A percentile compares a stretch with the other conserved stretches of the same genome.
phyloP scores from a whole-genome alignment of 2,888 invertebrate genomes.

The Ditylenchus weischeri region DNA sequence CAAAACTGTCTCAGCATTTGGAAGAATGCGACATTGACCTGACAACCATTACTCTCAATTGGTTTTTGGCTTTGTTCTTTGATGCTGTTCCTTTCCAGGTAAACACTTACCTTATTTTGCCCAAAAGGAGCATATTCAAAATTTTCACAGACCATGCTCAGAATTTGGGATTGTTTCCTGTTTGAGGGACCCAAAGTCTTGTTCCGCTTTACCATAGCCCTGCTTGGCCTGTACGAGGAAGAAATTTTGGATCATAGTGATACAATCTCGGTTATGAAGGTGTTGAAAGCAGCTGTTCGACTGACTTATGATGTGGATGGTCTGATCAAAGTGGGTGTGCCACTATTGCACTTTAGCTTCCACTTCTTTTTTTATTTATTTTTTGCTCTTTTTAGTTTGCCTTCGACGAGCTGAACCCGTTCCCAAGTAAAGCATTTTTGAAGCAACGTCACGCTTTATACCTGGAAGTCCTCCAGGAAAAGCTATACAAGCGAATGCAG shows the following conservation, averaged over 20 bases:
- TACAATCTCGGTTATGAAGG: constrained; percentile 64
- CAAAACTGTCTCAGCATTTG: constrained; percentile 61
- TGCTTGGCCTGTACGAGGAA: constrained; percentile 61
- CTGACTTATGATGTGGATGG: constrained; percentile 63
- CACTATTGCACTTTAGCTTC: no score
- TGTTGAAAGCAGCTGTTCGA: constrained; percentile 62
- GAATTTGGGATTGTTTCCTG: constrained; percentile 66
- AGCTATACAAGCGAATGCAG: constrained; percentile 59
- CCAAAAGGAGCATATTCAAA: neutral
- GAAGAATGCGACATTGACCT: constrained; percentile 63
- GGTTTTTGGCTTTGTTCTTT: constrained; percentile 65
- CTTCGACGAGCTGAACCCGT: constrained; percentile 62
- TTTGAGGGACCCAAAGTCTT: constrained; percentile 65
- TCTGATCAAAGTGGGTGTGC: constrained; percentile 58
- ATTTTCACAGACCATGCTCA: constrained; percentile 30
- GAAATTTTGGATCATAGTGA: constrained; percentile 61
- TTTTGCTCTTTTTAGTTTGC: constrained; percentile 59
- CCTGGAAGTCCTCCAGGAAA: constrained; percentile 61
- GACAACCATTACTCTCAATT: constrained; percentile 64
- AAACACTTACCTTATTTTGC: neutral
- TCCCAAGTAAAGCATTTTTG: constrained; percentile 62
- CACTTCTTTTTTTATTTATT: no score
- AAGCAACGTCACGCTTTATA: constrained; percentile 61
- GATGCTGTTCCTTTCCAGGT: constrained; percentile 65
- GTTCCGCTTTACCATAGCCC: constrained; percentile 63